Evolutionary conservation across 2,113 vertebrate species (phyloP), one percentile per base, ranked within the genome.

Genomic region (Nothoprocta pentlandii): DNA sequence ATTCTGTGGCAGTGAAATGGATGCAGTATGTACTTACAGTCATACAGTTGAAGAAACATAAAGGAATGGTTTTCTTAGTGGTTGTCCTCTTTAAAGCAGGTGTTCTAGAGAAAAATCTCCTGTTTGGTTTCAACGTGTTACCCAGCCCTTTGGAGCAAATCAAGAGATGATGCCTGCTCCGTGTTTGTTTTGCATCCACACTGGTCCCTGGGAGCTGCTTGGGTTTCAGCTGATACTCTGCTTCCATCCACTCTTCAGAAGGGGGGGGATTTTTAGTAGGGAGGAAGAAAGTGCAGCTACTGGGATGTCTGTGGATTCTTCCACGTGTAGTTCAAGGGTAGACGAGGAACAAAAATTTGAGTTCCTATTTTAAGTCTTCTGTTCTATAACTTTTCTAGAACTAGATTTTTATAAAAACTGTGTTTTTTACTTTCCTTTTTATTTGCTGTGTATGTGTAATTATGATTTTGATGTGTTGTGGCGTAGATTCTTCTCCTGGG

Each of bases 401-500:
- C 8, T 6, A 77, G 71, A 41, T 58, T 22, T 39, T 39, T 39
- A 39, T 39, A 39, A 39, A 39, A 39, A 39, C 4, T 80, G 36
- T 0, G 36, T 39, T 39, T 16, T 89, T 62, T 91, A n/a, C n/a
- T 92, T 85, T 93, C 13, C 20, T 85, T 78, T 59, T 62, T n/a
- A 59, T 67, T 79, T 96, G 54, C 25, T 83, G 61, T 46, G 16
- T 32, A 3, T 78, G 56, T 49, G 17, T 32, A 44, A 58, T 85
- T 8, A 21, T 4, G 22, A 49, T 69, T 85, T 77, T 87, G 67
- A 68, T 12, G 1, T 54, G 28, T 90, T 93, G 36, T 6, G 61
- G 85, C 89, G 30, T 98, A 99, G 99, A 98, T 99, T 94, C 98
- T 98, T 95, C 98, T 99, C 39, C 58, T 98, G 98, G 98, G 98